Base-by-base conservation (phyloP, 2,113 vertebrate species). In the Zapus hudsonius region DNA sequence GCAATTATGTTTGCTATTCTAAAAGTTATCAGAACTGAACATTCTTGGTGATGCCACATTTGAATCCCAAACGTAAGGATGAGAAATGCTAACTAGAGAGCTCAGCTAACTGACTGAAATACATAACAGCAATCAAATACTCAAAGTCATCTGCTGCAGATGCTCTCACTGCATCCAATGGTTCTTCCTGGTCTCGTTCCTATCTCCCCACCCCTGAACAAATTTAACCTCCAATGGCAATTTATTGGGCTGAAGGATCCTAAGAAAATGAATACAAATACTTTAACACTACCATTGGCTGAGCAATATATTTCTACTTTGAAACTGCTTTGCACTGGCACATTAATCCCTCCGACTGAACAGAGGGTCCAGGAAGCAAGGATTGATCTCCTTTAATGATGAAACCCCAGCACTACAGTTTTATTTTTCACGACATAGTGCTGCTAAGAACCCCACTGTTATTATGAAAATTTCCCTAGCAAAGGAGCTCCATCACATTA, bases 401-500 rank as follows among this genome's bases (percentile, higher is more conserved):
- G 97, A 98, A 98, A 98, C 98, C 94, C 97, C 97, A 97, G 97
- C 97, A 98, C 96, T 94, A 84, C 69, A 95, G 97, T 98, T 98
- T 98, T 98, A 98, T 98, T 98, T 98, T 98, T 98, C 97, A 97
- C 97, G 97, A 98, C 97, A 96, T 90, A 31, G 97, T 90, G 97
- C 95, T 95, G 97, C 96, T 98, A 98, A 98, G 98, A 98, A 98
- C 97, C 98, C 98, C 96, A 97, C 98, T 98, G 98, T 98, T 98
- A 98, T 98, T 98, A 97, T 97, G 97, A 98, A 98, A 98, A 98
- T 98, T 98, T 98, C 97, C 97, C 95, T 95, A 93, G 98, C 97
- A 97, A 97, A 98, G 97, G 97, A 98, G 98, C 98, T 97, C 98
- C 97, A 97, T 97, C 98, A 94, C 98, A 98, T 98, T 98, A 98